Base-by-base conservation (phyloP, 1,140 invertebrate species). In the Rhyacophila brunnea region DNA sequence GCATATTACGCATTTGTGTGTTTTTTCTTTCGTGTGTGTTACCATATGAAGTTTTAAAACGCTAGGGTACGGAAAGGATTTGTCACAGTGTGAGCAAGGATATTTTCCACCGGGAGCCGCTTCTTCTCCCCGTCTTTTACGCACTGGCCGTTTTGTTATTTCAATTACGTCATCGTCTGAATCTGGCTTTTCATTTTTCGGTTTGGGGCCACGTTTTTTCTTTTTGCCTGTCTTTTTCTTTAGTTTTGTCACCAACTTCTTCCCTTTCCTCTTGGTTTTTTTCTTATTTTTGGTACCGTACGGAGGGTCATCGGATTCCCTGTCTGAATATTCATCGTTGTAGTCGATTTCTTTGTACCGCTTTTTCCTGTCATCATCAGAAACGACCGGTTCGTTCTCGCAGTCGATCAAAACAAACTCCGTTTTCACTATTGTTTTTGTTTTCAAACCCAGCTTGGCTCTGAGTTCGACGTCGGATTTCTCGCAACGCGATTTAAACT, bases 1-100 rank as follows among this genome's bases (percentile, higher is more conserved):
- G 70, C 81, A 77, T 70, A 75, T 74, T 7, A 71, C 66, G 60
- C 79, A 80, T 43, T 79, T 80, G 58, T 76, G 77, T 0, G 75
- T 74, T 42, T 80, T 80, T 4, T 78, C 66, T 71, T 79, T 79
- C 13, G 79, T 79, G 55, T 88, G 87, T 13, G 81, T 80, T 35
- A 77, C 77, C 52, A 73, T 74, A 58, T 83, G 81, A 46, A 74
- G 65, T 17, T 72, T 71, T 15, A 83, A 71, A 34, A 83, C 78
- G 34, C 75, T 77, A 28, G 69, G 81, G 4, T 80, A 81, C 28
- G 66, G 66, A 38, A 73, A 71, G 10, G 53, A 63, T 52, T 72
- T 70, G 18, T 68, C 63, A 59, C 73, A 74, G 42, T 69, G 57
- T 11, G 58, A 47, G 43, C 73, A 74, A 6, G 62, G 63, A 32